A percentile compares a stretch with the other conserved stretches of the same genome.
Evolutionary conservation across 2,888 invertebrate species (phyloP).

Genomic region (Amitus sp.): DNA sequence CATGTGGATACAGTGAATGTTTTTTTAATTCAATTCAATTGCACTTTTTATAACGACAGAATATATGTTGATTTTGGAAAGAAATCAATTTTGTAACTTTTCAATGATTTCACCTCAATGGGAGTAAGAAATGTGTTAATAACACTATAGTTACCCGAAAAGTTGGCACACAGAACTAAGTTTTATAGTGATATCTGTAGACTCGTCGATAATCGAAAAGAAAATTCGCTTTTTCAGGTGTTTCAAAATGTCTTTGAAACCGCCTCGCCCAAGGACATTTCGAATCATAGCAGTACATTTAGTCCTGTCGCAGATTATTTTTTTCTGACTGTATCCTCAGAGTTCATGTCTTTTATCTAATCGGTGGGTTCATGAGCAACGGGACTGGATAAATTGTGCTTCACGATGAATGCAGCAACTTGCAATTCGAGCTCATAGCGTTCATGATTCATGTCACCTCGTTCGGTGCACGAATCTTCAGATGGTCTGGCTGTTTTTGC

Average conservation of each 20-base stretch:
- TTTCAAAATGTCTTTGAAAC: constrained; percentile 6
- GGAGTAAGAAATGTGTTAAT: constrained; percentile 6
- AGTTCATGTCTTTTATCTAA: background rate
- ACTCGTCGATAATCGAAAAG: constrained; percentile 20
- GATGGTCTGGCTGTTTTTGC: background rate
- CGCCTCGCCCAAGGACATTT: constrained; percentile 12
- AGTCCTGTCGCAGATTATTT: background rate
- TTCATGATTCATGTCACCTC: background rate
- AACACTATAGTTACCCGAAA: background rate
- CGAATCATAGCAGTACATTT: constrained; percentile 8
- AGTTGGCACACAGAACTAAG: constrained; percentile 10
- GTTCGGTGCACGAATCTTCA: background rate
- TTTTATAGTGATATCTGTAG: constrained; percentile 15
- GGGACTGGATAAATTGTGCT: background rate
- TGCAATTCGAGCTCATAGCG: background rate
- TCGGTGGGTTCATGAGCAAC: background rate
- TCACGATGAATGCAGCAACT: background rate
- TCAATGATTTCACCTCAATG: background rate
- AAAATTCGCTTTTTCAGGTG: background rate
- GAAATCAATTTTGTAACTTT: background rate
- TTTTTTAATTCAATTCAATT: no score
- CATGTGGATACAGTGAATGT: background rate
- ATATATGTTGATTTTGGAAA: background rate
- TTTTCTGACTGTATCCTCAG: background rate
- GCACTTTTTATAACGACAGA: no score